phyloP scores from a whole-genome alignment of 2,888 invertebrate species.

The Artemia sinica region DNA sequence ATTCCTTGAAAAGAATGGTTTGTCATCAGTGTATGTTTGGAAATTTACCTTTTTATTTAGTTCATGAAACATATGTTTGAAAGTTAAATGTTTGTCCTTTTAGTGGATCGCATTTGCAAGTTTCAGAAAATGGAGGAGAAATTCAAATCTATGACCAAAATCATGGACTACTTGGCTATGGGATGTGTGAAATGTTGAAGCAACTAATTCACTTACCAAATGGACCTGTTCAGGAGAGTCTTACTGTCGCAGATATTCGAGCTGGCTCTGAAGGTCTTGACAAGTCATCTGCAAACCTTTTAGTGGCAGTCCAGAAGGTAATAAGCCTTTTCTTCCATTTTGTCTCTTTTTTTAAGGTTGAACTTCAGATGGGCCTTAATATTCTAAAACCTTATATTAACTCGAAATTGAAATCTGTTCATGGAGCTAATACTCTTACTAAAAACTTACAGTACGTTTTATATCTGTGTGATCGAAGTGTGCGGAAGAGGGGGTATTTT shows the following conservation, averaged over 20 bases:
- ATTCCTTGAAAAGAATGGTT: too few species aligned
- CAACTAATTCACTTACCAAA: background rate
- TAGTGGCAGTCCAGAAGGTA: background rate
- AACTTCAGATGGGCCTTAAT: too few species aligned
- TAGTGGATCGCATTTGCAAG: background rate
- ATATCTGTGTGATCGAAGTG: too few species aligned
- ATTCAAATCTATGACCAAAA: background rate
- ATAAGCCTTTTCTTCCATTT: background rate
- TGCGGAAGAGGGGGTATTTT: too few species aligned
- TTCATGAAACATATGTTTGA: background rate
- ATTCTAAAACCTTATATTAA: too few species aligned
- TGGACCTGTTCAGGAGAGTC: background rate
- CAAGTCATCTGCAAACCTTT: background rate
- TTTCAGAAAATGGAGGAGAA: background rate
- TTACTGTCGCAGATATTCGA: slow-evolving; percentile 1
- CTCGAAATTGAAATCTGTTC: too few species aligned
- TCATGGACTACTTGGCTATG: background rate
- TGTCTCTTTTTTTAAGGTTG: too few species aligned
- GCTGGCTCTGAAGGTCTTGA: background rate
- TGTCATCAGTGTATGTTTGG: background rate
- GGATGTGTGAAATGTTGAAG: background rate
- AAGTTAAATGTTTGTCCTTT: background rate
- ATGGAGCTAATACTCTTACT: too few species aligned
- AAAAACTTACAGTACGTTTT: too few species aligned
- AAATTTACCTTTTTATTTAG: background rate